Conservation (phyloP, 2,797 vertebrate species). For the Amphiprion clarkii region DNA sequence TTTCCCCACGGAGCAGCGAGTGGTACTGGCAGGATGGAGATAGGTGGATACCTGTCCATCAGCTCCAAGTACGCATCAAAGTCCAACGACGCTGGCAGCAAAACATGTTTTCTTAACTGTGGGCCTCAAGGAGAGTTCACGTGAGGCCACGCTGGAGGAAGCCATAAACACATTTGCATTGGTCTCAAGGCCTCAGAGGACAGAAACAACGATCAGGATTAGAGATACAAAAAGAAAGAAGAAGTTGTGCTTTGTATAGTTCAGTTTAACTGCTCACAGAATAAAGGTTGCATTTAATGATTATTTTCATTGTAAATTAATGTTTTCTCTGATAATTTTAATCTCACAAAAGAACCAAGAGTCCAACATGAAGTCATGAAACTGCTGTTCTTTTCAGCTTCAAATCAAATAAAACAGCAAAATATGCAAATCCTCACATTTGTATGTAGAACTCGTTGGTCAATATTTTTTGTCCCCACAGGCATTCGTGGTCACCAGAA, state of each 20-base stretch:
- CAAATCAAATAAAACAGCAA: neutral
- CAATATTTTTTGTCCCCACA: too few species aligned
- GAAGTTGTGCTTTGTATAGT: neutral
- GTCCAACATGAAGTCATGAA: too few species aligned
- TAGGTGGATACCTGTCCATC: constrained; percentile 50
- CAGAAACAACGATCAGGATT: neutral
- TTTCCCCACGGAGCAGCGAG: constrained; percentile 27
- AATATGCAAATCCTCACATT: neutral
- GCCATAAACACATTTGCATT: constrained; percentile 38
- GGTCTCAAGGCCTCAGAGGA: constrained; percentile 22
- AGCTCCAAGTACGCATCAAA: constrained; percentile 49
- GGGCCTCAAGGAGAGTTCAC: constrained; percentile 18
- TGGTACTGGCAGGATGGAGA: constrained; percentile 57
- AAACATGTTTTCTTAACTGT: constrained; percentile 71
- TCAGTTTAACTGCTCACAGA: neutral
- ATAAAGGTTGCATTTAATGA: too few species aligned
- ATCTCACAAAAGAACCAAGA: too few species aligned
- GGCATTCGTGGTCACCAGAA: too few species aligned
- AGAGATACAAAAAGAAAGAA: too few species aligned
- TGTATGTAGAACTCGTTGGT: neutral
- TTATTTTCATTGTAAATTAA: too few species aligned
- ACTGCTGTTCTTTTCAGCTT: too few species aligned
- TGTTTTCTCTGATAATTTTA: too few species aligned
- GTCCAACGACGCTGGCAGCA: constrained; percentile 61
- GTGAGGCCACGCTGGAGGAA: constrained; percentile 41